These are phyloP conservation scores for Morone chrysops DNA, from an alignment of 2,113 vertebrate species.

Conservation along the genomic window DNA sequence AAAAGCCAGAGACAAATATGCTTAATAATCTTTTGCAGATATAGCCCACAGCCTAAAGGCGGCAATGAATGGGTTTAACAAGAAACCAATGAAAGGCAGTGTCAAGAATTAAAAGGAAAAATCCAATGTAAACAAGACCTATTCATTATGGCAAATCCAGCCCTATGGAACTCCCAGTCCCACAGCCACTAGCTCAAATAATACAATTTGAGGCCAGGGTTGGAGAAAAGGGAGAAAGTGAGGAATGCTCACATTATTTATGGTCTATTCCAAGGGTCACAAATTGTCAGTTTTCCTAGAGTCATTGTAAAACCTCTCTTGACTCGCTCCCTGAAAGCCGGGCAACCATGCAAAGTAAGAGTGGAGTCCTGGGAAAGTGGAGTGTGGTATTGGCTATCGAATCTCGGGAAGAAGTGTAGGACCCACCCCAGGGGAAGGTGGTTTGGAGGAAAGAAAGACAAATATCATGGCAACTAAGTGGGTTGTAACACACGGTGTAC, in stretches of 20 bases:
- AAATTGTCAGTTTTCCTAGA: constrained; percentile 59
- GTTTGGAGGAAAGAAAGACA: constrained; percentile 28
- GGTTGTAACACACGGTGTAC: constrained; percentile 22
- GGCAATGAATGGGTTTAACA: constrained; percentile 52
- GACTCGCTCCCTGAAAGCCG: constrained; percentile 9
- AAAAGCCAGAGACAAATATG: constrained; percentile 65
- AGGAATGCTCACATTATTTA: constrained; percentile 53
- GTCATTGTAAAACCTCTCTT: constrained; percentile 40
- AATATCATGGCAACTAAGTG: constrained; percentile 24
- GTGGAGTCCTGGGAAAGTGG: constrained; percentile 57
- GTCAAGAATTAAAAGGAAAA: constrained; percentile 44
- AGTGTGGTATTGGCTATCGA: constrained; percentile 56
- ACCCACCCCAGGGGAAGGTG: constrained; percentile 44
- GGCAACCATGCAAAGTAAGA: constrained; percentile 25
- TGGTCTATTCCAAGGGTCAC: constrained; percentile 43
- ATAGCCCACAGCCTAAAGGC: constrained; percentile 50
- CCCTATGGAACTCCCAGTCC: constrained; percentile 36
- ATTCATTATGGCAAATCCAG: constrained; percentile 58
- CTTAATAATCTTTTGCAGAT: constrained; percentile 61
- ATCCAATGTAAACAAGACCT: constrained; percentile 64
- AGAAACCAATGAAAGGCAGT: constrained; percentile 34
- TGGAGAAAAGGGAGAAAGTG: constrained; percentile 38
- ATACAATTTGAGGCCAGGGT: constrained; percentile 37
- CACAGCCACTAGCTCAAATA: constrained; percentile 33
- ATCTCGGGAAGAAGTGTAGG: constrained; percentile 23